A percentile compares a stretch with the other conserved stretches of the same genome.
These are phyloP conservation scores for Brachypalpus laphriformis DNA, from an alignment of 2,888 invertebrate species.

Conservation along the genomic window DNA sequence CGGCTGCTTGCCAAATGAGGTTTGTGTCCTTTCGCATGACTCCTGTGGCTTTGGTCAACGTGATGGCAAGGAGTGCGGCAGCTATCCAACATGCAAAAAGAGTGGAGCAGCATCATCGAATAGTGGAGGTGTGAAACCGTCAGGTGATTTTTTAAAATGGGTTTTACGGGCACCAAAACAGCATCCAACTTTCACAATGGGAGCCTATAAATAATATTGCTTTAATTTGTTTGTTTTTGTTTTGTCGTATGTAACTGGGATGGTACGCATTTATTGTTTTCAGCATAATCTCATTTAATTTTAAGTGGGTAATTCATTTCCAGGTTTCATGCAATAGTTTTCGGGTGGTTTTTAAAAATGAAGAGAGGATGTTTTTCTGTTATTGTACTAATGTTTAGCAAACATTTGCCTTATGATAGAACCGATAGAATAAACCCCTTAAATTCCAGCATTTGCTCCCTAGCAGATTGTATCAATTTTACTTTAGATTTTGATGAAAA, in stretches of 20 bases:
- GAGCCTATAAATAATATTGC: conserved; percentile 30
- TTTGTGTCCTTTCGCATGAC: conserved; percentile 87
- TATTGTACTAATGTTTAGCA: too few species aligned
- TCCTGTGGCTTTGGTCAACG: conserved; percentile 86
- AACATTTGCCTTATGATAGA: too few species aligned
- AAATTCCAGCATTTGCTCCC: too few species aligned
- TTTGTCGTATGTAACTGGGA: conserved; percentile 22
- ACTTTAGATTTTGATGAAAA: too few species aligned
- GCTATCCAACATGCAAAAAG: conserved; percentile 87
- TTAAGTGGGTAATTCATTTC: background rate
- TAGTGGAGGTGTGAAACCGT: conserved; percentile 79
- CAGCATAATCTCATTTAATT: background rate
- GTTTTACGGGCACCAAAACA: conserved; percentile 36
- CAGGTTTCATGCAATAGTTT: conserved; percentile 22
- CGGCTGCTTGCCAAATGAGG: conserved; percentile 88
- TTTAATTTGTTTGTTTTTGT: conserved; percentile 25
- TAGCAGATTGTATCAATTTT: too few species aligned
- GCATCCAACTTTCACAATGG: conserved; percentile 25
- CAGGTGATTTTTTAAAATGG: conserved; percentile 80
- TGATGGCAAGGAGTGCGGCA: conserved; percentile 85
- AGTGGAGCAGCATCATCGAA: conserved; percentile 77
- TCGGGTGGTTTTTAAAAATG: background rate
- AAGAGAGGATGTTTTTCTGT: too few species aligned
- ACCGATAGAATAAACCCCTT: too few species aligned
- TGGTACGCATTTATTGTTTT: conserved; percentile 39